Conservation (phyloP, 2,888 invertebrate species). For the Lasius fuliginosus region DNA sequence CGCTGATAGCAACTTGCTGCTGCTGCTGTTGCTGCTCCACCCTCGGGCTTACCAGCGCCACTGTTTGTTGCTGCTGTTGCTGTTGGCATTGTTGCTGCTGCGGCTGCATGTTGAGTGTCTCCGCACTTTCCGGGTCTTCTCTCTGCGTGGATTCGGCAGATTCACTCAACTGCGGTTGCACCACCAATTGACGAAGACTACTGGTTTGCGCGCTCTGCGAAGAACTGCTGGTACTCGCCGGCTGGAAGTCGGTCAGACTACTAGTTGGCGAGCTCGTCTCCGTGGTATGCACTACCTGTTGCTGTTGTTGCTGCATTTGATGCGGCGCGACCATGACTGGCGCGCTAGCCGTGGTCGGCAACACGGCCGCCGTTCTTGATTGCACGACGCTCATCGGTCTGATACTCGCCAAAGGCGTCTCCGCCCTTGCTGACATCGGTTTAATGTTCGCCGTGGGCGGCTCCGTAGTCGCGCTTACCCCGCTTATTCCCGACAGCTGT, state of each 20-base stretch:
- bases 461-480: slow-evolving; percentile 87
- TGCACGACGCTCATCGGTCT: slow-evolving; percentile 93
- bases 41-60: slow-evolving; percentile 83
- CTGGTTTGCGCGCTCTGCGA: slow-evolving; percentile 87
- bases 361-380: slow-evolving; percentile 91
- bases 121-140: slow-evolving; percentile 87
- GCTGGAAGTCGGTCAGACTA: slow-evolving; percentile 94
- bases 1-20: slow-evolving; percentile 80
- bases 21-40: slow-evolving; percentile 82
- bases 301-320: slow-evolving; percentile 87
- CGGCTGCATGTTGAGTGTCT: slow-evolving; percentile 79
- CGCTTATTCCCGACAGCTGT: slow-evolving; percentile 90
- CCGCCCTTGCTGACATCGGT: slow-evolving; percentile 95
- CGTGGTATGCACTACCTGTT: slow-evolving; percentile 87
- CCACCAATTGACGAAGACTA: slow-evolving; percentile 89
- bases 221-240: slow-evolving; percentile 91
- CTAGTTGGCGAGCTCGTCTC: slow-evolving; percentile 91
- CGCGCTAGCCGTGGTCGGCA: slow-evolving; percentile 91
- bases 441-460: slow-evolving; percentile 97
- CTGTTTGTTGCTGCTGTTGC: slow-evolving; percentile 83
- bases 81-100: slow-evolving; percentile 82
- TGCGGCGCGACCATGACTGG: slow-evolving; percentile 84
- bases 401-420: slow-evolving; percentile 96
- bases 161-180: slow-evolving; percentile 88
- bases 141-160: slow-evolving; percentile 88